These are phyloP conservation scores for Simalia tracyae DNA, from an alignment of 2,797 vertebrate species.

Conservation along the genomic window DNA sequence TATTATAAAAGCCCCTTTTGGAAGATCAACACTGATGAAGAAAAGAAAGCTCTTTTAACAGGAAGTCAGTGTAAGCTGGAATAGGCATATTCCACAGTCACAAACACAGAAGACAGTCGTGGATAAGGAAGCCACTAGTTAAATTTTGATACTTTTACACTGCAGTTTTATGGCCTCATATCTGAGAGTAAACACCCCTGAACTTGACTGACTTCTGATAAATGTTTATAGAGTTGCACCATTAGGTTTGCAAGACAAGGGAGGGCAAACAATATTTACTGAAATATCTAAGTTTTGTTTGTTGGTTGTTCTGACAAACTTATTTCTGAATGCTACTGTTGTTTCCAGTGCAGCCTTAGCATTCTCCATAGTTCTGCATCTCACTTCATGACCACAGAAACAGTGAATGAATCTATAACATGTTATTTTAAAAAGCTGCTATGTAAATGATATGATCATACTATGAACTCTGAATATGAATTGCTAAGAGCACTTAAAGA, in stretches of 20 bases:
- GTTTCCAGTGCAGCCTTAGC: background rate
- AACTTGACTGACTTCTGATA: background rate
- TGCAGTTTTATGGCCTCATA: background rate
- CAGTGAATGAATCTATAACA: background rate
- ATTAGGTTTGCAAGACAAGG: background rate
- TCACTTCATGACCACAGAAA: background rate
- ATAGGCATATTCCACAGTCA: background rate
- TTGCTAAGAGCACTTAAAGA: background rate
- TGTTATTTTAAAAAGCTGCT: background rate
- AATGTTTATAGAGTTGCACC: background rate
- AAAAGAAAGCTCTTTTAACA: constrained; percentile 41
- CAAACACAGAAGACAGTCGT: background rate
- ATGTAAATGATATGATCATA: background rate
- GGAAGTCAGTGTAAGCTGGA: background rate
- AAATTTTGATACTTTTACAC: background rate
- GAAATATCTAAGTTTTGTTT: background rate
- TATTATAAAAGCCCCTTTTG: constrained; percentile 59
- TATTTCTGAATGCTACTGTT: background rate
- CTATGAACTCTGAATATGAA: background rate
- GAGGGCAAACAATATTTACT: no score
- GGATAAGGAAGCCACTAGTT: background rate
- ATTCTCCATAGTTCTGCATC: background rate
- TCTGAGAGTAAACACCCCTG: background rate
- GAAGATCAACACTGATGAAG: constrained; percentile 62
- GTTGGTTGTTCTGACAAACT: background rate